Conservation (phyloP, 2,888 invertebrate genomes). For the Phymatocera aterrima region DNA sequence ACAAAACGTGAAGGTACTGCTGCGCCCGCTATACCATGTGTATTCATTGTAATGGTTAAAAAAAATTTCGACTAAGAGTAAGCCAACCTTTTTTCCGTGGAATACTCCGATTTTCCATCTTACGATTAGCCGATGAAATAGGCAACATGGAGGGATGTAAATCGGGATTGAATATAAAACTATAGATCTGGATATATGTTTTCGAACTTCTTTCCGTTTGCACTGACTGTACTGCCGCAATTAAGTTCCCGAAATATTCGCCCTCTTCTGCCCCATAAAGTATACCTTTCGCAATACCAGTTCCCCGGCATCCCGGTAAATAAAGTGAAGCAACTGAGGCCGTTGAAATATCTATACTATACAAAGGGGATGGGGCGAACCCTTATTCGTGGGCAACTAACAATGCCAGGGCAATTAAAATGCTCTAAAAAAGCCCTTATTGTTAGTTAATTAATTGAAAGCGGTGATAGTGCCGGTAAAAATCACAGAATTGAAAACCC, state of each 20-base stretch:
- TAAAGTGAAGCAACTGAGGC: neutral
- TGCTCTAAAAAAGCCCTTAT: slow-evolving; percentile 8
- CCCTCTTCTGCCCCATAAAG: slow-evolving; percentile 1
- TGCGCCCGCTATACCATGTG: neutral
- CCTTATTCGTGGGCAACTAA: neutral
- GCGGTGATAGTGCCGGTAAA: neutral
- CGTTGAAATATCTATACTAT: neutral
- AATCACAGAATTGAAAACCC: neutral
- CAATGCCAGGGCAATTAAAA: slow-evolving; percentile 2
- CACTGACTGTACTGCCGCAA: too few relatives aligned
- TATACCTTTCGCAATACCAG: neutral
- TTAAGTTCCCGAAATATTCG: too few relatives aligned
- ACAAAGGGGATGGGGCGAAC: neutral
- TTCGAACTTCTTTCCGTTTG: too few relatives aligned
- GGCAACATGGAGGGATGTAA: too few relatives aligned
- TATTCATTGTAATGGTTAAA: too few relatives aligned
- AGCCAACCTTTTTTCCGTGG: too few relatives aligned
- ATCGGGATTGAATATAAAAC: too few relatives aligned
- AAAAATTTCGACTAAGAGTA: too few relatives aligned
- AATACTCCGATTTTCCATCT: too few relatives aligned
- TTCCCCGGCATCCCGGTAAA: neutral
- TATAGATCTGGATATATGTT: too few relatives aligned
- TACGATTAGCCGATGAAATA: too few relatives aligned
- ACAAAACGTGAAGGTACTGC: slow-evolving; percentile 6
- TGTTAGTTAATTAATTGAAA: slow-evolving; percentile 15